phyloP scores from a whole-genome alignment of 2,888 invertebrate species.

The Metalampra italica region DNA sequence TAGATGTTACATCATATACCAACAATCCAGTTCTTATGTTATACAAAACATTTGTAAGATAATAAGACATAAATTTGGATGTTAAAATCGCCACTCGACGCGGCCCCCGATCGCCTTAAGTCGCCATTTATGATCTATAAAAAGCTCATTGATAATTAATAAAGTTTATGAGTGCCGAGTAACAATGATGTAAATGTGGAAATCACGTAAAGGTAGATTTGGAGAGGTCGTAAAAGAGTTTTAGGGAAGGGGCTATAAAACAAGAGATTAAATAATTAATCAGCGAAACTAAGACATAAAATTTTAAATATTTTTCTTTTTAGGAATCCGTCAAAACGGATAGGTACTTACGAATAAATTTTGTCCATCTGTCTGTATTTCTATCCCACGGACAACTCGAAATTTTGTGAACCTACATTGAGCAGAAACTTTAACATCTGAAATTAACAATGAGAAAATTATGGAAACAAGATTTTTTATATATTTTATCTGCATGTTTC shows the following conservation, averaged over 20 bases:
- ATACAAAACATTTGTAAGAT: conserved; percentile 33
- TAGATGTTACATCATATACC: conserved; percentile 27
- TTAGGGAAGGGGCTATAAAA: conserved; percentile 8
- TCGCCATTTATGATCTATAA: conserved; percentile 37
- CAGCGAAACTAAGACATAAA: neutral
- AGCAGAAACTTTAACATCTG: too few species aligned
- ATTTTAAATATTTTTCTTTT: too few species aligned
- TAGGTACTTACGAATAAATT: too few species aligned
- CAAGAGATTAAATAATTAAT: neutral
- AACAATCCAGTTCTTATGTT: conserved; percentile 27
- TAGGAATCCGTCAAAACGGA: too few species aligned
- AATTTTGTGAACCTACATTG: too few species aligned
- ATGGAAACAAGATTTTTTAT: too few species aligned
- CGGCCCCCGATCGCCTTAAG: conserved; percentile 18
- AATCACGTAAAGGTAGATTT: conserved; percentile 31
- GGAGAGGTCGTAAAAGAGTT: conserved; percentile 42
- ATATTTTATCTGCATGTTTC: too few species aligned
- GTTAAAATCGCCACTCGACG: conserved; percentile 26
- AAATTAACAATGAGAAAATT: too few species aligned
- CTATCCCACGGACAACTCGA: too few species aligned
- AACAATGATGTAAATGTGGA: conserved; percentile 38
- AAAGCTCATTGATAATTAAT: conserved; percentile 42
- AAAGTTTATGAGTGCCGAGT: conserved; percentile 35
- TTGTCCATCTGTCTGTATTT: too few species aligned
- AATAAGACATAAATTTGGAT: conserved; percentile 34